These are phyloP conservation scores for Myripristis jacobus DNA, from an alignment of 2,797 vertebrate species.

Conservation along the genomic window DNA sequence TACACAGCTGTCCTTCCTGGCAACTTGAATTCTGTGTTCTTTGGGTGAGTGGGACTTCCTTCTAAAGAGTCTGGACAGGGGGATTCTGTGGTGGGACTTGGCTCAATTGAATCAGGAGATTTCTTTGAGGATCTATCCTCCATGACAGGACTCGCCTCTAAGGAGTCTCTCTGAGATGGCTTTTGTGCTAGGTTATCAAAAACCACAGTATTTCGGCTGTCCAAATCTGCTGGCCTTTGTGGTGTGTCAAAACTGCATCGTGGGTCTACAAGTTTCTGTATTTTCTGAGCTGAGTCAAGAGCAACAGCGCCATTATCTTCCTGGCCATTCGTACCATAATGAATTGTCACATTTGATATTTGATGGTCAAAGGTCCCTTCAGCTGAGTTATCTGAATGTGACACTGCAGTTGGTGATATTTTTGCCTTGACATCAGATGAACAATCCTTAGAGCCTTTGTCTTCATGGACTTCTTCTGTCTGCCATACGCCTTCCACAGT, in stretches of 20 bases:
- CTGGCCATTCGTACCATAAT: slow-evolving; percentile 13
- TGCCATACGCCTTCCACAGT: slow-evolving; percentile 27
- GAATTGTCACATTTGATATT: slow-evolving; percentile 1
- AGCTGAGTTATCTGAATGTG: slow-evolving; percentile 17
- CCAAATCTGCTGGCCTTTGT: slow-evolving; percentile 83
- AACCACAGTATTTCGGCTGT: slow-evolving; percentile 80
- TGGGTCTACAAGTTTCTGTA: slow-evolving; percentile 32
- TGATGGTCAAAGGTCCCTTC: slow-evolving; percentile 17
- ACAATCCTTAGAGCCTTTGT: slow-evolving; percentile 22
- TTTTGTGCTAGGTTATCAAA: slow-evolving; percentile 82
- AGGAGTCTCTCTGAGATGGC: slow-evolving; percentile 89
- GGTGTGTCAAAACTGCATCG: slow-evolving; percentile 77
- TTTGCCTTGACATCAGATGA: slow-evolving; percentile 35
- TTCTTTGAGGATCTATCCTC: slow-evolving; percentile 93
- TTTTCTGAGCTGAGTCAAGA: slow-evolving; percentile 31
- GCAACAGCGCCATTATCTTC: slow-evolving; percentile 9
- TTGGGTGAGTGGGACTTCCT: slow-evolving; percentile 88
- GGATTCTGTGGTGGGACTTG: slow-evolving; percentile 92
- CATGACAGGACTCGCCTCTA: slow-evolving; percentile 91
- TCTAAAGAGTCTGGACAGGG: slow-evolving; percentile 95
- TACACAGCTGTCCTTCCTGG: slow-evolving; percentile 65
- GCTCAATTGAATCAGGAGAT: slow-evolving; percentile 97
- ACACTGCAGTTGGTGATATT: slow-evolving; percentile 9
- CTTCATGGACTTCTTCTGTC: slow-evolving; percentile 14
- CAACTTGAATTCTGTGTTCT: slow-evolving; percentile 61